These are phyloP conservation scores for Hippopotamyrus pictus DNA, from an alignment of 2,797 vertebrate genomes.

Conservation along the genomic window DNA sequence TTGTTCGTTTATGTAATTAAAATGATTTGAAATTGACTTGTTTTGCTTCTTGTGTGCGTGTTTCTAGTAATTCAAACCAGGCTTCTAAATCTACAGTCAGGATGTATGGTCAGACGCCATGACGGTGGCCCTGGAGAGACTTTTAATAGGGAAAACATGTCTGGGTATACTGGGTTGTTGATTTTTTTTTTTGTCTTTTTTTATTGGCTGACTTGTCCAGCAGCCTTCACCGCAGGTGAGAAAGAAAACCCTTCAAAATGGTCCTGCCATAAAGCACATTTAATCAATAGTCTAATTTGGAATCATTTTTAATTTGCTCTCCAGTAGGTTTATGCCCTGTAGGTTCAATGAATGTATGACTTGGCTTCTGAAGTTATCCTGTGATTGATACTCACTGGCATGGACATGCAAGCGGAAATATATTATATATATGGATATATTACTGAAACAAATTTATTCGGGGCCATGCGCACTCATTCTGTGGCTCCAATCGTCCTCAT, in stretches of 20 bases:
- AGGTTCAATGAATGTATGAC: neutral
- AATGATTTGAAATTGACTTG: constrained; percentile 23
- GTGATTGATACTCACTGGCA: constrained; percentile 13
- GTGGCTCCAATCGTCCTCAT: neutral
- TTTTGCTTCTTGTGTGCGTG: neutral
- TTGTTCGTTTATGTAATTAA: constrained; percentile 24
- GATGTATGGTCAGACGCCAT: neutral
- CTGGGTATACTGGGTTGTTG: neutral
- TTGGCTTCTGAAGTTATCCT: constrained; percentile 15
- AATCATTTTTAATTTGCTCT: neutral
- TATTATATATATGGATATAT: too few species aligned
- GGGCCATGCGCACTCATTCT: constrained; percentile 1
- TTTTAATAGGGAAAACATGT: neutral
- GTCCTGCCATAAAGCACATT: neutral
- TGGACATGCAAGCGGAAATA: neutral
- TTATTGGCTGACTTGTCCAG: neutral
- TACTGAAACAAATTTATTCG: neutral
- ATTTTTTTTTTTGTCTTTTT: neutral
- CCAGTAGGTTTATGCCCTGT: neutral
- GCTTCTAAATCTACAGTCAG: neutral
- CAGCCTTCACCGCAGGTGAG: neutral
- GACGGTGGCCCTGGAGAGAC: neutral
- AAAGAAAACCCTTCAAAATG: neutral
- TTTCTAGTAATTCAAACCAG: neutral
- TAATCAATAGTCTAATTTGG: neutral